Base-by-base conservation (phyloP, 2,113 vertebrate genomes). In the Seriola quinqueradiata region DNA sequence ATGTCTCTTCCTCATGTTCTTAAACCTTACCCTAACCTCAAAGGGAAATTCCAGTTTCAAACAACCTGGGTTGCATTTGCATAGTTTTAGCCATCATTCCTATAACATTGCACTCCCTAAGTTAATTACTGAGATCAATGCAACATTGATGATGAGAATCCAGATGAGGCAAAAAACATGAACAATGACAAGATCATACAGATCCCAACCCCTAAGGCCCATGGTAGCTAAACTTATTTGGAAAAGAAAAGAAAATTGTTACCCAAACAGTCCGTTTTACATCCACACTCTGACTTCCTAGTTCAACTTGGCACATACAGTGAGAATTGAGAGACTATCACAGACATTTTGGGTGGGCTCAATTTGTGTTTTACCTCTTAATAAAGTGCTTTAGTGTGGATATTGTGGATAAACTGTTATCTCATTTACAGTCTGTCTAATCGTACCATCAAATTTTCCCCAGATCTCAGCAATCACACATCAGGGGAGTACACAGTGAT, bases 1-100 rank as follows among this genome's bases (percentile, higher is more conserved):
- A 59, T 70, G 42, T 82, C 28, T 57, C 50, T 70, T 42, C 42
- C 40, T 72, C 36, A 21, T 59, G 64, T 65, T 34, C 32, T 78
- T 7, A 70, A 61, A 82, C 34, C 25, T 42, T 57, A 16, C 0
- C 4, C 25, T 42, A 13, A 77, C 61, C n/a, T 40, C 7, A 48
- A 72, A 67, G 21, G 16, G 4, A 77, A 59, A 52, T 19, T 68
- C 32, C 23, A 4, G 40, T 84, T 74, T 61, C 17, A n/a, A 7
- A 32, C 10, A 68, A 32, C 23, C 40, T 60, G 8, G 10, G n/a
- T 23, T n/a, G 44, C 17, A 9, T 60, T 60, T 52, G 48, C 23
- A 60, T 8, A 42, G 36, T 60, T 65, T 74, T 32, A 71, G 17
- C 4, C 19, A 19, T 48, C 25, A 74, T 36, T 12, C 42, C 14